Percentiles rank a stretch among this genome's conserved stretches.
Conservation (phyloP, 2,888 invertebrate species). For the Pristionchus arcanus region DNA sequence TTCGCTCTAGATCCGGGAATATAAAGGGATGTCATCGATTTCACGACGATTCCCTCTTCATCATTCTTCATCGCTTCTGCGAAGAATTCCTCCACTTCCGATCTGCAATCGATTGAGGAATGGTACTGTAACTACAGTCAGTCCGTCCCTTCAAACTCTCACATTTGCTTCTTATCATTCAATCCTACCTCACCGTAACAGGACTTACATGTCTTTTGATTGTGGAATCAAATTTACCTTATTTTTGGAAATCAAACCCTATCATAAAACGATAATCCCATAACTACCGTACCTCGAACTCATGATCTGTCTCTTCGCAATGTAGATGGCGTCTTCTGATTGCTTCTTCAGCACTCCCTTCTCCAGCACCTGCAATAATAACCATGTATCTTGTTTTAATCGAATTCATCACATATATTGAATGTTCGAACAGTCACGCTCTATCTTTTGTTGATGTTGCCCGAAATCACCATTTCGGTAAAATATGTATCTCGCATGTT, state of each 20-base stretch:
- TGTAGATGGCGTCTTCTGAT: conserved; percentile 62
- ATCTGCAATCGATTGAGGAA: conserved; percentile 59
- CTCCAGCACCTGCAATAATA: conserved; percentile 42
- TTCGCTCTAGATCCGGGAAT: conserved; percentile 48
- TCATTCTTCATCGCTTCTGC: conserved; percentile 70
- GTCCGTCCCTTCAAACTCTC: too few relatives aligned
- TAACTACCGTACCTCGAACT: conserved; percentile 59
- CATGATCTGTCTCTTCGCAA: conserved; percentile 62
- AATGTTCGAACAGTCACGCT: too few relatives aligned
- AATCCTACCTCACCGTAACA: too few relatives aligned
- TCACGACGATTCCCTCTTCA: conserved; percentile 78
- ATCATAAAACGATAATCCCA: too few relatives aligned
- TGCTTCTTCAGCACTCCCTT: conserved; percentile 62
- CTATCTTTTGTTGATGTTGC: too few relatives aligned
- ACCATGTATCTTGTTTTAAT: background rate
- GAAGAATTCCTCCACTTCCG: conserved; percentile 72
- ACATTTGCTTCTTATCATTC: too few relatives aligned
- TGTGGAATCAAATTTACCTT: too few relatives aligned
- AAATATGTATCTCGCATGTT: background rate
- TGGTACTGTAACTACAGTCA: background rate
- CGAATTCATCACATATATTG: too few relatives aligned
- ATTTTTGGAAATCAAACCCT: too few relatives aligned
- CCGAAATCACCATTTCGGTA: too few relatives aligned
- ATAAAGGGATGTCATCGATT: conserved; percentile 67
- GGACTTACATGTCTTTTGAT: too few relatives aligned